Evolutionary conservation across 2,888 invertebrate genomes (phyloP).

Genomic region (Tricholauxania praeusta): DNA sequence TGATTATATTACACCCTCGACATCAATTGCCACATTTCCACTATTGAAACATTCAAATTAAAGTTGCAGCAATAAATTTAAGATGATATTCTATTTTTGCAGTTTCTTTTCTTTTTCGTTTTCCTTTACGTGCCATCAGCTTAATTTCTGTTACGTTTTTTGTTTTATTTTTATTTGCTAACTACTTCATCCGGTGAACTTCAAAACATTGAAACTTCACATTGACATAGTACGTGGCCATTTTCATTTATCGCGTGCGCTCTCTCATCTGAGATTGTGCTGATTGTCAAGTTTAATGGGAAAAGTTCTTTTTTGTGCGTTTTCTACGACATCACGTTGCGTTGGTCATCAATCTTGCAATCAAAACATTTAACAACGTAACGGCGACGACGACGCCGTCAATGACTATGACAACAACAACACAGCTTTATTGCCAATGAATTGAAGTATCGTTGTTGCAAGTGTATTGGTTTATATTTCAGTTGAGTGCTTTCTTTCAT

Average conservation of each 20-base stretch:
- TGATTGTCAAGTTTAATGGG: slow-evolving; percentile 42
- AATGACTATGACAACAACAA: background rate
- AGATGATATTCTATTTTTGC: too few relatives aligned
- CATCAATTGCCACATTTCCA: too few relatives aligned
- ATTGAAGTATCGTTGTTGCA: slow-evolving; percentile 14
- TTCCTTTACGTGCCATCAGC: too few relatives aligned
- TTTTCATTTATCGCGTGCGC: background rate
- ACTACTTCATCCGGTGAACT: too few relatives aligned
- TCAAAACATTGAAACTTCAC: too few relatives aligned
- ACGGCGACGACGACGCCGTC: slow-evolving; percentile 7
- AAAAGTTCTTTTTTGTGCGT: slow-evolving; percentile 38
- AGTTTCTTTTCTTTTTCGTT: too few relatives aligned
- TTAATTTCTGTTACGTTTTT: too few relatives aligned
- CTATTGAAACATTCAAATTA: too few relatives aligned
- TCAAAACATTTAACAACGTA: slow-evolving; percentile 38
- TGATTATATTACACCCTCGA: too few relatives aligned
- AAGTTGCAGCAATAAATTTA: too few relatives aligned
- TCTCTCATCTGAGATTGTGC: background rate
- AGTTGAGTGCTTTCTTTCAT: slow-evolving; percentile 16
- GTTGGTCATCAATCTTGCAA: slow-evolving; percentile 46
- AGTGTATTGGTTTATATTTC: slow-evolving; percentile 11
- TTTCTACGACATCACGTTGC: slow-evolving; percentile 40
- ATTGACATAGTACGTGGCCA: too few relatives aligned
- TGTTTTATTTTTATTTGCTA: too few relatives aligned
- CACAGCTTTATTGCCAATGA: background rate